phyloP scores from a whole-genome alignment of 2,797 vertebrate species.

The Siniperca undulata region DNA sequence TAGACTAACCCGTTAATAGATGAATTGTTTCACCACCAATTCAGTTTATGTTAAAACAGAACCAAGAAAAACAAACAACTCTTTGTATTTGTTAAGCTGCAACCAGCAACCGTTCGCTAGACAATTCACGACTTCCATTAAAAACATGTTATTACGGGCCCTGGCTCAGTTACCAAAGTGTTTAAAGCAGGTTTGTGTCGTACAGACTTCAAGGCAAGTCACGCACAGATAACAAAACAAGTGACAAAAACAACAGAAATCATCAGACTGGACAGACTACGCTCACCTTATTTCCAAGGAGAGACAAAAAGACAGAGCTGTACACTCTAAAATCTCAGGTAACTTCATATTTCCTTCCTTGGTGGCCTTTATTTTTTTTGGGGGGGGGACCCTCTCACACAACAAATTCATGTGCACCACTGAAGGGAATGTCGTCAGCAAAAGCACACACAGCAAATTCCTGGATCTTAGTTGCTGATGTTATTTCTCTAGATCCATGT shows the following conservation, averaged over 20 bases:
- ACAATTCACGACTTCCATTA: not conserved
- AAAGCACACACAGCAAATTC: slow-evolving; percentile 3
- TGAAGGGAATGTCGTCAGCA: not conserved
- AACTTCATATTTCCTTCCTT: slow-evolving; percentile 11
- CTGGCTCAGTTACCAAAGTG: not conserved
- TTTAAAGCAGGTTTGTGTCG: slow-evolving; percentile 36
- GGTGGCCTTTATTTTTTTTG: slow-evolving; percentile 16
- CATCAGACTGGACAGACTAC: slow-evolving; percentile 18
- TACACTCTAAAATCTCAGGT: not conserved
- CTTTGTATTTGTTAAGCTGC: not conserved
- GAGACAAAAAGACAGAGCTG: not conserved
- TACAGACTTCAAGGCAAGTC: slow-evolving; percentile 32
- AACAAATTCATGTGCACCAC: not conserved
- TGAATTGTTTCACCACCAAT: too few species aligned
- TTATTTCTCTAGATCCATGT: not conserved
- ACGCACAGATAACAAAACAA: slow-evolving; percentile 2
- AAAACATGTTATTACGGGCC: not conserved
- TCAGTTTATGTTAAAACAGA: not conserved
- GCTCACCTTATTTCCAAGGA: slow-evolving; percentile 19
- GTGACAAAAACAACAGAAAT: slow-evolving; percentile 17
- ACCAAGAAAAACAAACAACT: not conserved
- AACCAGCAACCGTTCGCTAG: not conserved
- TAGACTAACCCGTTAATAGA: not conserved
- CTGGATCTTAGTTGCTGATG: not conserved
- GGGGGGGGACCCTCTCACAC: not conserved